Evolutionary conservation across 2,797 vertebrate species (phyloP), one percentile per base, ranked within the genome.

Genomic region (Clarias pachynema): DNA sequence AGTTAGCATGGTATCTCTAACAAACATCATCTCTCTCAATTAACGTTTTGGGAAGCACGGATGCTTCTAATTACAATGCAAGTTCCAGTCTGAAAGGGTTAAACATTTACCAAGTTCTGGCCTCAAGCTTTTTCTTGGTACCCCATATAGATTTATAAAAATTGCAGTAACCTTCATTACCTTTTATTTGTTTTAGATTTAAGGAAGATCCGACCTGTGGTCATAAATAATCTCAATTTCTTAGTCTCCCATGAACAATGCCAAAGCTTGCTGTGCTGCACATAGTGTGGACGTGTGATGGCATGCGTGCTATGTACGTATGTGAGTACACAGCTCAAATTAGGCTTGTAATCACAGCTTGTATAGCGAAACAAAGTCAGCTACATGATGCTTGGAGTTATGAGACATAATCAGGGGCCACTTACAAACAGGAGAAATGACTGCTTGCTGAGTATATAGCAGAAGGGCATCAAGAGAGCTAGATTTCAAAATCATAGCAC

Each of bases 131-230:
- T 93, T 92, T 79, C 91, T 91, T 90, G 86, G 85, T 60, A 60
- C 88, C 74, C 86, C 88, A 89, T 79, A 93, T 89, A 91, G 90
- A 89, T 89, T 81, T 69, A 91, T 79, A 89, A 83, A 91, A 91
- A 90, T 49, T 65, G 60, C 60, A 80, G 37, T 80, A 49, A 79
- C 88, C n/a, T 74, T 89, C 89, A 89, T 85, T 87, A 86, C 88
- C 80, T 81, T 82, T 85, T 94, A 91, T 94, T 94, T 93, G 89
- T 89, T 94, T 95, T 93, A 93, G 93, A 90, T 91, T 90, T 92
- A 87, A 90, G 29, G 82, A 88, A 93, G 91, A 92, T 95, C 88
- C 91, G 87, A 82, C 85, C 53, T 24, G 29, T 68, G 81, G 85
- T 82, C 74, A 85, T 87, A 73, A 40, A 83, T 83, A 83, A 79